Conservation (phyloP, 2,888 invertebrate genomes). For the Arge pagana region DNA sequence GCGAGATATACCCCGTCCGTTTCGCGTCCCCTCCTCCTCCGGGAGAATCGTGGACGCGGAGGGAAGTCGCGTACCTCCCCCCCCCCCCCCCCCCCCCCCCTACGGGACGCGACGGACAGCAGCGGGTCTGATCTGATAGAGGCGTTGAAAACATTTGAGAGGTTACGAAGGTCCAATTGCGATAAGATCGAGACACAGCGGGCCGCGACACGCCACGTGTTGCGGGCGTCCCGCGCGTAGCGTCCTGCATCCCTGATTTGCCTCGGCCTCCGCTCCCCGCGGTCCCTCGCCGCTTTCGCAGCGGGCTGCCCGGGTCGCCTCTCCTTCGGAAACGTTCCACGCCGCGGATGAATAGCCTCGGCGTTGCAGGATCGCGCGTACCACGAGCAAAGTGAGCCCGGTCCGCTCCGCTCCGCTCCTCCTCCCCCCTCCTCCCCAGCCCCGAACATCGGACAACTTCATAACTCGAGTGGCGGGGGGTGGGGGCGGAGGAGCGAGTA, state of each 20-base stretch:
- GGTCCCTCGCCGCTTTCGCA: background rate
- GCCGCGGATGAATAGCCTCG: too few species aligned
- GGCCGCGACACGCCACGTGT: conserved; percentile 49
- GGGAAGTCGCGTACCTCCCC: too few species aligned
- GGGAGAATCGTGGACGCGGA: too few species aligned
- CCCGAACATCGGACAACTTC: conserved; percentile 45
- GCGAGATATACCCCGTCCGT: conserved; percentile 2
- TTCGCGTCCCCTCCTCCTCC: conserved; percentile 11
- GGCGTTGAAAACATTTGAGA: conserved; percentile 53
- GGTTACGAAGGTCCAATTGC: conserved; percentile 44
- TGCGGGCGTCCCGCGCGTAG: conserved; percentile 43
- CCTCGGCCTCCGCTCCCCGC: conserved; percentile 10
- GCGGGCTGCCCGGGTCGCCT: background rate
- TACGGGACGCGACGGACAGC: too few species aligned
- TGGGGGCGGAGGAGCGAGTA: too few species aligned
- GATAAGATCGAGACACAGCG: conserved; percentile 47
- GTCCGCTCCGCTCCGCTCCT: background rate
- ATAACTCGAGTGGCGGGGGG: conserved; percentile 45
- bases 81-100: background rate
- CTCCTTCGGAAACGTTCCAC: background rate
- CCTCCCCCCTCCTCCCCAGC: background rate
- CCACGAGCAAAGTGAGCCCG: background rate
- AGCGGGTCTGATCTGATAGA: conserved; percentile 42
- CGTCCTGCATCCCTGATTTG: conserved; percentile 47
- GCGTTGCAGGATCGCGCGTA: background rate